Evolutionary conservation across 2,888 invertebrate genomes (phyloP).

Genomic region (Dolomedes plantarius): DNA sequence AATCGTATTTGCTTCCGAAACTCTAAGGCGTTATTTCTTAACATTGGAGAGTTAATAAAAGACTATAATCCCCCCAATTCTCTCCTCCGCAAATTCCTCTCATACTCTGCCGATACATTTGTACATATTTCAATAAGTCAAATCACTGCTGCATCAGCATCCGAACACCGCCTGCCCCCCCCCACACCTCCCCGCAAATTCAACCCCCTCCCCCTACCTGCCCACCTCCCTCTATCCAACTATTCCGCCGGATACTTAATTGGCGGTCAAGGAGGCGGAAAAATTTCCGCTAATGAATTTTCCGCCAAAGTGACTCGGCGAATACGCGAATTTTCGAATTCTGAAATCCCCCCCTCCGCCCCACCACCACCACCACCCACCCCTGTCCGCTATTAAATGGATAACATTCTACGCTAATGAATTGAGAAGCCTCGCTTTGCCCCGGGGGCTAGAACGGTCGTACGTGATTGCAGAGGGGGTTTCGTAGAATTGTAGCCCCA

Average conservation of each 20-base stretch:
- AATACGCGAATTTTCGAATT: slow-evolving; percentile 47
- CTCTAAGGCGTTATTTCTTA: neutral
- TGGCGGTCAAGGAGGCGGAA: slow-evolving; percentile 71
- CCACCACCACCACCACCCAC: neutral
- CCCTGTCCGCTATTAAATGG: slow-evolving; percentile 61
- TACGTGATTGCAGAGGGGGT: slow-evolving; percentile 55
- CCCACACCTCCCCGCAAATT: neutral
- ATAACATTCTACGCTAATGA: slow-evolving; percentile 71
- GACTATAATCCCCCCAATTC: neutral
- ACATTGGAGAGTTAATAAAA: neutral
- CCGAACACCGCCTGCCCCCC: neutral
- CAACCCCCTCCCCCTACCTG: neutral
- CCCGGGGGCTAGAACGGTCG: slow-evolving; percentile 36
- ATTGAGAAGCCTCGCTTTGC: slow-evolving; percentile 58
- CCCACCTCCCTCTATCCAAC: neutral
- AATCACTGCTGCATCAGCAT: slow-evolving; percentile 57
- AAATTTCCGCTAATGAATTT: slow-evolving; percentile 71
- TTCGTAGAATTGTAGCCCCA: slow-evolving; percentile 44
- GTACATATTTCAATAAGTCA: slow-evolving; percentile 47
- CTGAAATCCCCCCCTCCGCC: neutral
- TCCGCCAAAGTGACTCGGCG: slow-evolving; percentile 60
- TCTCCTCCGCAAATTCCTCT: neutral
- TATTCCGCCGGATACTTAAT: slow-evolving; percentile 63
- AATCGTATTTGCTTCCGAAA: neutral
- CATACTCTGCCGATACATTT: slow-evolving; percentile 50